A percentile compares a stretch with the other conserved stretches of the same genome.
Evolutionary conservation across 1,140 invertebrate genomes (phyloP).

Genomic region (Drosophila pectinifera): DNA sequence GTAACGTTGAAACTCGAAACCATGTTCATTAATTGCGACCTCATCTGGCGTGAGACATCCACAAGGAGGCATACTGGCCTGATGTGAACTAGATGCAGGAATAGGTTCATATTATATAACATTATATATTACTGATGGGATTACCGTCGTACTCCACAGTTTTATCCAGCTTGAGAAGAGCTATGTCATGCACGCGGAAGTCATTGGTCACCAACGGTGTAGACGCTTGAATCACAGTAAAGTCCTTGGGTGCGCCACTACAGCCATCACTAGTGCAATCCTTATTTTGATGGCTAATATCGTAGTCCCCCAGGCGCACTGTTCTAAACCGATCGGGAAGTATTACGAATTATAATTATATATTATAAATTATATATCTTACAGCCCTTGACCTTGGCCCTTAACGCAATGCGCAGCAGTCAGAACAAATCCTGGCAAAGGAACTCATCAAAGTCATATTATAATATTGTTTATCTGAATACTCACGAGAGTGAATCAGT

Average conservation of each 20-base stretch:
- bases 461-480: too few relatives aligned
- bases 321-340: background rate
- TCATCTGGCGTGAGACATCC: background rate
- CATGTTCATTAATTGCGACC: background rate
- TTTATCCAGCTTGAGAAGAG: background rate
- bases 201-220: too few relatives aligned
- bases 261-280: background rate
- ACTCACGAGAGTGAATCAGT: conserved; percentile 6
- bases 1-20: background rate
- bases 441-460: too few relatives aligned
- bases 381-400: too few relatives aligned
- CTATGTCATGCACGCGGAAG: conserved; percentile 2
- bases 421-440: background rate
- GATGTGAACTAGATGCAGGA: background rate
- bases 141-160: background rate
- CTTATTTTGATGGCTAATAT: background rate
- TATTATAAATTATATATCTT: too few relatives aligned
- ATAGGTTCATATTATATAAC: background rate
- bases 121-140: background rate
- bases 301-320: conserved; percentile 4
- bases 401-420: conserved; percentile 12
- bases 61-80: conserved; percentile 1
- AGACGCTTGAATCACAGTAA: background rate
- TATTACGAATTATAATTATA: background rate
- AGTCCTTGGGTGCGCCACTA: background rate